Base-by-base conservation (phyloP, 2,888 invertebrate species). In the Shargacucullia verbasci region DNA sequence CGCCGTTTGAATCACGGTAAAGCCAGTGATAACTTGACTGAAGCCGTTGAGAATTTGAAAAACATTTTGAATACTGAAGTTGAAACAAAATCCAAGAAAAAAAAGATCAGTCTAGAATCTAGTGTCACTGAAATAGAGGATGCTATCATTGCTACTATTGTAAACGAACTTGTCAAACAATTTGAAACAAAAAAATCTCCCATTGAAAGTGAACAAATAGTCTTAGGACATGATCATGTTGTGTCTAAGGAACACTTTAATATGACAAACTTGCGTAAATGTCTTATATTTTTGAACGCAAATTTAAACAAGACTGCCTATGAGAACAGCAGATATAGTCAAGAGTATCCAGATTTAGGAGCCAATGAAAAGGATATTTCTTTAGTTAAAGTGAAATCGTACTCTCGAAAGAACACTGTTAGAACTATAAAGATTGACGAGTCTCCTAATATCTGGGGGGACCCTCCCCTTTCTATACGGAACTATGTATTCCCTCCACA, bases 11-110 rank as follows among this genome's bases (percentile, higher is more conserved):
- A 82, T 3, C 88, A 89, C 56, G 88, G 86, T 10, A 82, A 84
- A 50, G 76, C 78, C 0, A 45, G 74, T 0, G 69, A 83, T 8
- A 83, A 90, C 62, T 79, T 95, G n/a, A 76, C 82, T 25, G 77
- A 77, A 39, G 86, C 91, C 1, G 78, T 94, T 20, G 85, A 87
- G 57, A 87, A 85, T 40, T 79, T 95, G 20, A 89, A 91, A 62
- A 75, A 83, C 33, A 81, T 86, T 47, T 84, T 90, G 52, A 78
- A 88, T 53, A 64, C 71, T n/a, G 86, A 86, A 72, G 80, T 84
- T 5, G 70, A 76, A 37, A 69, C 61, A 8, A 85, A 80, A 45
- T 50, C 41, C 25, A 84, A 76, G 59, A 69, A 65, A 25, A 82
- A 69, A 37, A 84, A 64, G 68, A 54, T 91, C 5, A 79, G 78